Base-by-base conservation (phyloP, 2,113 vertebrate genomes). In the Heterotilapia buettikoferi region DNA sequence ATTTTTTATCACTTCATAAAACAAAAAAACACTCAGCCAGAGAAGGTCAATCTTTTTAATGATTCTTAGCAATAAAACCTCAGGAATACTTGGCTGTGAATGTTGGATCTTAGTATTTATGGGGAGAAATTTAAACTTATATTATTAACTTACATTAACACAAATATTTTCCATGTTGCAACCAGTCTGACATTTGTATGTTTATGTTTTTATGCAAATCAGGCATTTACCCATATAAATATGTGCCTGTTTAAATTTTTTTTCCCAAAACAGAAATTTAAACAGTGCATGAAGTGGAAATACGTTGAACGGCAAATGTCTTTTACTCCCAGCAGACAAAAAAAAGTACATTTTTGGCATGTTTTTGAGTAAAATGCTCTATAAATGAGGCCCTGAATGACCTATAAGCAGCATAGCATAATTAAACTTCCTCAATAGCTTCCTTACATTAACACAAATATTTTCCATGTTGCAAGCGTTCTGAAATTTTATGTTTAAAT, bases 1-100 rank as follows among this genome's bases (percentile, higher is more conserved):
- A 0, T 0, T 1, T 24, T 13, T 13, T 71, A 43, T 2, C 38
- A 43, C 38, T 16, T 71, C 12, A 16, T 43, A 43, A 71, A 43
- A 43, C 38, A 71, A 2, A 71, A 71, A 24, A 71, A 24, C n/a
- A 43, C 12, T 43, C 38, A 43, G 7, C 9, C 66, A 43, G 66
- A 24, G 66, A 71, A 9, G 38, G 38, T 43, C n/a, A 14, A 24
- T 43, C 7, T 43, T 43, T 24, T 71, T 14, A 24, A 71, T 71
- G 12, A 38, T 43, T 71, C 21, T 71, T 43, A 43, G 3, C 12
- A 43, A 43, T 71, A 71, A 71, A 14, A 71, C 36, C 33, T 21
- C 36, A 14, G 63, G 14, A 68, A 24, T 40, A 24, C 36, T 40
- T 68, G 63, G 66, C 12, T 24, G 7, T 71, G n/a, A 71, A 68